Evolutionary conservation across 92 coral and sea anemone genomes (phyloP), one percentile per base, ranked within the genome.

Genomic region (Zoanthus solanderi): DNA sequence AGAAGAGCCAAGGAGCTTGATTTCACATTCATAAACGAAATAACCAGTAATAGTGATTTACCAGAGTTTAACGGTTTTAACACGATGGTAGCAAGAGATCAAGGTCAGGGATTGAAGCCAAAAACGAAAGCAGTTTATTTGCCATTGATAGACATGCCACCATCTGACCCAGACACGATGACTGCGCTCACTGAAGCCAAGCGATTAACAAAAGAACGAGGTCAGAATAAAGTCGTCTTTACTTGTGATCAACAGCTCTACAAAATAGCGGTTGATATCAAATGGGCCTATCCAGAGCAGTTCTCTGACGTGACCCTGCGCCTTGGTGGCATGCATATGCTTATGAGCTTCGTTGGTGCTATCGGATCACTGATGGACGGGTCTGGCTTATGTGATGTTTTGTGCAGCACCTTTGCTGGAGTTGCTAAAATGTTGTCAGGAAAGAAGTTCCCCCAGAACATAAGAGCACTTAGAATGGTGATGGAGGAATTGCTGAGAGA

Each of bases 21-120:
- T 46, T 7, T 88, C 23, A 9, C 91, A 3, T 90, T 93, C 79
- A 72, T 90, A 75, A 87, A 63, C 17, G 87, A 83, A 13, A 46
- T 93, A 4, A 78, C 54, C 63, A 78, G 47, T 31, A 71, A 71
- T 14, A 87, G 87, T 37, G 7, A 15, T 17, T 88, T 88, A 58
- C 95, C 88, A 6, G 95, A 93, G 60, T 90, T 44, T 88, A 93
- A 90, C 83, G 95, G 95, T 0, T 92, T 18, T 87, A 90, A 92
- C 54, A 90, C 93, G 13, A n/a, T 0, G 77, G 66, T 69, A 15
- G 37, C 90, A 45, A 86, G 93, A 32, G 72, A 67, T 16, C 83
- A 91, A 63, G 93, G 93, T 56, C 60, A 50, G 3, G 18, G 89
- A 7, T 30, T 87, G 89, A 7, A 86, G 63, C 95, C 95, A n/a